Base-by-base conservation (phyloP, 2,113 vertebrate species). In the Phaethornis superciliosus region DNA sequence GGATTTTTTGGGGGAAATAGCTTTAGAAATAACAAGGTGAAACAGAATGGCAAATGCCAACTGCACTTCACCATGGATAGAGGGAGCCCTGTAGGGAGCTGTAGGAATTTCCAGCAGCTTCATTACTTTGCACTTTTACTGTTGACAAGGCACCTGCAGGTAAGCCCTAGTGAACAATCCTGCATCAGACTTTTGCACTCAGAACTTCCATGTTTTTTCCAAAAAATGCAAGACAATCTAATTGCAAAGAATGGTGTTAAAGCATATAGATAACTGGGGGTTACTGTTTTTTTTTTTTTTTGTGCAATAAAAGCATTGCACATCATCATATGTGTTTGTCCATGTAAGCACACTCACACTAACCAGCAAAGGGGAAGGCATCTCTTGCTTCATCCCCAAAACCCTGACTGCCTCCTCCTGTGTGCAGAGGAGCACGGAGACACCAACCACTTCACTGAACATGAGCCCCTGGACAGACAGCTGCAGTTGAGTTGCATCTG, bases 211-310 rank as follows among this genome's bases (percentile, higher is more conserved):
- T 37, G 8, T 0, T 7, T 30, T 70, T 59, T 67, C 4, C 16
- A 2, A 15, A 33, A 71, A 33, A 37, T 9, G 11, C 23, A 33
- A 13, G 55, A 65, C 52, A 60, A 40, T 5, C 9, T 13, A 52
- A 35, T 51, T 37, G 27, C 18, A 46, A 27, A 22, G n/a, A 92
- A 77, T 54, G 32, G 65, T 18, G 27, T 58, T 42, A 89, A 88
- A 65, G 32, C 27, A 33, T 24, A 55, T 1, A 32, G 47, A 18
- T 60, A 82, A 70, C 81, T 62, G 30, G 10, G 10, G 12, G 5
- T 23, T 40, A 40, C 13, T 40, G 40, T 10, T 40, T 40, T 11
- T 11, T 2, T 4, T 11, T 2, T 4, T 0, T 3, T 33, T 37
- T 37, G 9, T 65, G 42, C 62, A 74, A 63, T 80, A 67, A 89